phyloP scores from a whole-genome alignment of 2,888 invertebrate genomes.

The Kuschelorhynchus macadamiae region DNA sequence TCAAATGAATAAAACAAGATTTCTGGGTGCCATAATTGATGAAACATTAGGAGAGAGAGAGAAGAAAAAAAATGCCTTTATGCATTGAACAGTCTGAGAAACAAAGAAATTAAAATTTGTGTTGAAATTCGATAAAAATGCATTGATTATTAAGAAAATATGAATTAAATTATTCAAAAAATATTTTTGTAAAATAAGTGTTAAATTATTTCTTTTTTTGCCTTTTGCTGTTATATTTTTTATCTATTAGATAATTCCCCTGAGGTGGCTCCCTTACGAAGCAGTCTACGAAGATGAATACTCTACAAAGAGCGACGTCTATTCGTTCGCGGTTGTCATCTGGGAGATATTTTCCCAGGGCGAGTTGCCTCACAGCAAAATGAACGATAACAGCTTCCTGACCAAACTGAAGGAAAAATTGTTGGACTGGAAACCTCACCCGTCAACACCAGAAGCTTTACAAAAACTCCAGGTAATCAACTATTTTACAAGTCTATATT shows the following conservation, averaged over 20 bases:
- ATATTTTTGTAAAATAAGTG: too few species aligned
- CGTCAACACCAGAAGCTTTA: constrained; percentile 75
- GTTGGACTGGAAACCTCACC: constrained; percentile 79
- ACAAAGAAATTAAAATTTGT: too few species aligned
- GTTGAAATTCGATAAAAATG: too few species aligned
- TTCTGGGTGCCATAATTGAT: too few species aligned
- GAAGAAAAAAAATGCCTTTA: too few species aligned
- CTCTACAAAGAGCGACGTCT: constrained; percentile 94
- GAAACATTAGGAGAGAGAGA: too few species aligned
- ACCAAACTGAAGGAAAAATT: constrained; percentile 75
- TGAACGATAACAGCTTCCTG: constrained; percentile 83
- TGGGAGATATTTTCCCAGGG: constrained; percentile 92
- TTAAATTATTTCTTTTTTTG: too few species aligned
- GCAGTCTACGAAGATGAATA: constrained; percentile 92
- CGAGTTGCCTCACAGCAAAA: constrained; percentile 81
- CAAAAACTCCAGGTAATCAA: constrained; percentile 72
- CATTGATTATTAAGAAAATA: too few species aligned
- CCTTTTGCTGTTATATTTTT: too few species aligned
- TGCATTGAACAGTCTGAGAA: too few species aligned
- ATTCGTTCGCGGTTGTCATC: constrained; percentile 89
- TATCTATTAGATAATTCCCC: constrained; percentile 80
- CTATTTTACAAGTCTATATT: not conserved
- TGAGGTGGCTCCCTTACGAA: constrained; percentile 93
- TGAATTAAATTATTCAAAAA: too few species aligned
- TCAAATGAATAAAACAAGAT: too few species aligned